Evolutionary conservation across 2,113 vertebrate genomes (phyloP).

Genomic region (Chionis minor): DNA sequence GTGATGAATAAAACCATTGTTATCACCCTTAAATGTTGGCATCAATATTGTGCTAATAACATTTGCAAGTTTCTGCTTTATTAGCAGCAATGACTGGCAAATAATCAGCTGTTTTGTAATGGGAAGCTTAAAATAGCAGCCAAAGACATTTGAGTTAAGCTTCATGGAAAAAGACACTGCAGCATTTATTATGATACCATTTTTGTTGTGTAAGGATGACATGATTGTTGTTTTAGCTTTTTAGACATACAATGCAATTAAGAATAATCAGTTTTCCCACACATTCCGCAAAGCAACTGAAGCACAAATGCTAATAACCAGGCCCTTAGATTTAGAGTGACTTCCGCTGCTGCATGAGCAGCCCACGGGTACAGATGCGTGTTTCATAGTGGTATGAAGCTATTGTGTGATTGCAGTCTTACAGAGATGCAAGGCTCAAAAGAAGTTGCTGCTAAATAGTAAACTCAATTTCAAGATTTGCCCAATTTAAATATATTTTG

Average conservation of each 20-base stretch:
- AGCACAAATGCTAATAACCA: conserved; percentile 37
- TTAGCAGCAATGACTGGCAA: conserved; percentile 63
- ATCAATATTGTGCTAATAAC: conserved; percentile 60
- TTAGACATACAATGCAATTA: conserved; percentile 58
- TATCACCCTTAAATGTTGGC: conserved; percentile 56
- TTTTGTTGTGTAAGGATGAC: conserved; percentile 55
- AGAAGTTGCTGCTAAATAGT: background rate
- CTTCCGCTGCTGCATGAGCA: background rate
- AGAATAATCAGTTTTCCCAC: conserved; percentile 68
- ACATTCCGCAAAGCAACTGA: conserved; percentile 55
- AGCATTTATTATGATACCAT: conserved; percentile 52
- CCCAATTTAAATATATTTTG: background rate
- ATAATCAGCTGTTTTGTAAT: conserved; percentile 62
- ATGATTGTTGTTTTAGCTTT: conserved; percentile 56
- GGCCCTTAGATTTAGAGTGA: conserved; percentile 14
- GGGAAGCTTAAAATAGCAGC: conserved; percentile 56
- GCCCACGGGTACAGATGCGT: background rate
- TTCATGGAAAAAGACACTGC: conserved; percentile 48
- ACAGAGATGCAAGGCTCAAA: background rate
- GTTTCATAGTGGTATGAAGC: background rate
- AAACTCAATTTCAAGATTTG: background rate
- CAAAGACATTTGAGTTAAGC: conserved; percentile 46
- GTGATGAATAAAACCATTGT: conserved; percentile 74
- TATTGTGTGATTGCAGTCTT: background rate
- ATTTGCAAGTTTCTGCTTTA: conserved; percentile 72